A percentile compares a stretch with the other conserved stretches of the same genome.
Evolutionary conservation across 2,888 invertebrate species (phyloP).

Genomic region (Eilema griseolum): DNA sequence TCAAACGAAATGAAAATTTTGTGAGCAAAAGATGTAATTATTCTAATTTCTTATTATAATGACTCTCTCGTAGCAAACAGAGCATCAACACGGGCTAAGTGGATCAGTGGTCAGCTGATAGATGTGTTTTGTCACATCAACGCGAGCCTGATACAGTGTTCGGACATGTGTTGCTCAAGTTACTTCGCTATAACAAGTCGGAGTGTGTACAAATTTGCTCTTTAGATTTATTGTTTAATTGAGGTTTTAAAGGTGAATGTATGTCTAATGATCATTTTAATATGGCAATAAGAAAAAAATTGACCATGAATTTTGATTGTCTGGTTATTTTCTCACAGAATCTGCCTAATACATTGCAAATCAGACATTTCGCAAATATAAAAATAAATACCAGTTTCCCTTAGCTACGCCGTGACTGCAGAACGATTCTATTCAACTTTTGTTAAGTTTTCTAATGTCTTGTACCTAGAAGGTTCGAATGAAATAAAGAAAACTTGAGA

Average conservation of each 20-base stretch:
- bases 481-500: too few relatives aligned
- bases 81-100: constrained; percentile 58
- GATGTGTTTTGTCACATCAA: constrained; percentile 75
- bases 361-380: too few relatives aligned
- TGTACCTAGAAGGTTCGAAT: too few relatives aligned
- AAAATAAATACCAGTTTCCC: too few relatives aligned
- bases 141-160: constrained; percentile 45
- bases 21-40: not conserved
- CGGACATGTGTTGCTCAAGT: constrained; percentile 57
- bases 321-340: not conserved
- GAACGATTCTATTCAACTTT: too few relatives aligned
- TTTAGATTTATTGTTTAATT: constrained; percentile 15
- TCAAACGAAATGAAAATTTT: not conserved
- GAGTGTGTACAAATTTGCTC: constrained; percentile 42
- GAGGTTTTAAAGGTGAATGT: not conserved
- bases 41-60: constrained; percentile 10
- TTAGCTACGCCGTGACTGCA: too few relatives aligned
- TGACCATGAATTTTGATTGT: not conserved
- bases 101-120: constrained; percentile 73
- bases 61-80: constrained; percentile 47
- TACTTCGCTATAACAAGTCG: constrained; percentile 58
- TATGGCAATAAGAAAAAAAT: not conserved
- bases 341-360: not conserved
- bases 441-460: too few relatives aligned
- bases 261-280: constrained; percentile 4